Evolutionary conservation across 2,888 invertebrate genomes (phyloP).

Genomic region (Rosalia funebris): DNA sequence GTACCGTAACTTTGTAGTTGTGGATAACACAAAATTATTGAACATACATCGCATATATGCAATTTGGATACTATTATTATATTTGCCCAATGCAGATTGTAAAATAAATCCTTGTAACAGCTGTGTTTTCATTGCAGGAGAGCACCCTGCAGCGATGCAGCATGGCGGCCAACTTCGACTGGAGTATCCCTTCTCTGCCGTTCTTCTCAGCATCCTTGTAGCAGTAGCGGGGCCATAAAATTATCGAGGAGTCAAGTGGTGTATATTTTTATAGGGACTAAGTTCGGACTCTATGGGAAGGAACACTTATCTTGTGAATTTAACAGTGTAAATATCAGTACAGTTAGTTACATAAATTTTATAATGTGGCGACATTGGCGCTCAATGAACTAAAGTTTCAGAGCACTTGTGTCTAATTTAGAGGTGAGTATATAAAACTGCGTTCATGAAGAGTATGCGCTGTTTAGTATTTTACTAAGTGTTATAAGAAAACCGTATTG

Average conservation of each 20-base stretch:
- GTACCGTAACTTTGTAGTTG: too few relatives aligned
- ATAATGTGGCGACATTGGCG: constrained; percentile 5
- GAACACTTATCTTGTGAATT: constrained; percentile 19
- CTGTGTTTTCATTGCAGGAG: constrained; percentile 69
- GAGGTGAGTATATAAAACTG: constrained; percentile 12
- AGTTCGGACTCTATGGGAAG: constrained; percentile 24
- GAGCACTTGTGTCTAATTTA: constrained; percentile 4
- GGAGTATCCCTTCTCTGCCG: constrained; percentile 77
- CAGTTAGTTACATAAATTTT: constrained; percentile 11
- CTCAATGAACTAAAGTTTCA: constrained; percentile 4
- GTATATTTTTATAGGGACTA: constrained; percentile 9
- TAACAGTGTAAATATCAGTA: constrained; percentile 19
- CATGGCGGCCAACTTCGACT: constrained; percentile 78
- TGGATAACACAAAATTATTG: too few relatives aligned
- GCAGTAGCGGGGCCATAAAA: constrained; percentile 68
- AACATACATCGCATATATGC: too few relatives aligned
- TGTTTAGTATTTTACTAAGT: neutral
- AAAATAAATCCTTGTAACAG: neutral
- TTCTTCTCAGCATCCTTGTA: constrained; percentile 75
- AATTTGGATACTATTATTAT: too few relatives aligned
- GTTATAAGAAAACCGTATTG: neutral
- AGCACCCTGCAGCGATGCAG: constrained; percentile 89
- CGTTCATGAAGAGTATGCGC: neutral
- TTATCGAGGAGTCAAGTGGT: neutral
- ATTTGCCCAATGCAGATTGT: too few relatives aligned